Evolutionary conservation across 2,888 invertebrate species (phyloP).

Genomic region (Idaea biselata): DNA sequence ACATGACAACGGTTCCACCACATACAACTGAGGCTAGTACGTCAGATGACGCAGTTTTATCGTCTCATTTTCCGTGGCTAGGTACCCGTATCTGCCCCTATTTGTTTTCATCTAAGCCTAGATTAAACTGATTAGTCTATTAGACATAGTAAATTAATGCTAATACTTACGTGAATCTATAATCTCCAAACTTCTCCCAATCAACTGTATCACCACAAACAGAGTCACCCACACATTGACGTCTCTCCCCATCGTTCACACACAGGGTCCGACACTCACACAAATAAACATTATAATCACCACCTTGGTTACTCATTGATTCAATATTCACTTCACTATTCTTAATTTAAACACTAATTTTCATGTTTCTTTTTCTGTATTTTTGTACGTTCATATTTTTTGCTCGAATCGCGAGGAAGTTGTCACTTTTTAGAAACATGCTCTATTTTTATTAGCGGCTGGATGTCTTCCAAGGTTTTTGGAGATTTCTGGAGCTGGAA

Average conservation of each 20-base stretch:
- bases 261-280: conserved; percentile 40
- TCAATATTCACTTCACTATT: conserved; percentile 21
- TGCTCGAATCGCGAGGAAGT: not conserved
- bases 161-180: conserved; percentile 65
- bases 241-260: conserved; percentile 54
- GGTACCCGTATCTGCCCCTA: no score
- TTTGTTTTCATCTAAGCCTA: no score
- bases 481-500: not conserved
- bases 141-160: no score
- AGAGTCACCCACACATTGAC: conserved; percentile 47
- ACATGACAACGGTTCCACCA: no score
- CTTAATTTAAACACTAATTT: not conserved
- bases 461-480: not conserved
- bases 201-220: conserved; percentile 50
- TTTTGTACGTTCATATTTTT: not conserved
- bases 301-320: conserved; percentile 51
- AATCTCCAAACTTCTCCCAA: conserved; percentile 61
- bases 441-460: not conserved
- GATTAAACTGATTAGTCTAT: no score
- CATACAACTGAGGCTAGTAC: no score
- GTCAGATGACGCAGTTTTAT: no score
- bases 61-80: no score
- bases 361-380: not conserved
- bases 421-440: not conserved
- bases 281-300: conserved; percentile 37